Evolutionary conservation across 2,888 invertebrate species (phyloP), one percentile per base, ranked within the genome.

Genomic region (Mantis religiosa): DNA sequence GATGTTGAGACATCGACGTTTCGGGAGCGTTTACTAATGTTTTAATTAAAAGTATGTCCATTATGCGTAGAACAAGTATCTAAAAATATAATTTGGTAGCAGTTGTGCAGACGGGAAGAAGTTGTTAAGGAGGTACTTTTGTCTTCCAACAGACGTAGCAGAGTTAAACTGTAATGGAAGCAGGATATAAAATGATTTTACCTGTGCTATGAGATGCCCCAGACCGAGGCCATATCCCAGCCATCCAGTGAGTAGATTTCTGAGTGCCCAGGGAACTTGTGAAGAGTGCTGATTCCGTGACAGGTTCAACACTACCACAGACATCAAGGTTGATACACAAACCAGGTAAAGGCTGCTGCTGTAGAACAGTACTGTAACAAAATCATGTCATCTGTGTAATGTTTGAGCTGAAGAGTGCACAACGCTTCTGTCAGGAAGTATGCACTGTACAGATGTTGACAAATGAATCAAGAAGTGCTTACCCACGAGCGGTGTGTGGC

Each of bases 401-500:
- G 7, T 7, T 34, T 12, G 12, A 12, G 12, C n/a, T n/a, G n/a
- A n/a, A n/a, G n/a, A n/a, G n/a, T n/a, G n/a, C n/a, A n/a, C n/a
- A n/a, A n/a, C n/a, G n/a, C n/a, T n/a, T n/a, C n/a, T n/a, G n/a
- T n/a, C n/a, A 30, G 4, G 4, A 30, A 30, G 30, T 30, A 30
- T 2, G 30, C 30, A 30, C 30, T 30, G 30, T 30, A 30, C 4
- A 30, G 4, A 30, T 30, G 30, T 30, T 14, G 47, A 27, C 3
- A 15, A 83, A 15, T 81, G 2, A 28, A 7, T 0, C 6, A 25
- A 25, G 25, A 34, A 84, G 25, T 83, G 91, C 92, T 92, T 92
- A 95, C 95, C 94, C 90, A 95, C 93, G 47, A 95, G 92, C 27
- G 95, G 95, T 54, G 95, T 93, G 90, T 94, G 94, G 41, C 93